phyloP scores from a whole-genome alignment of 2,888 invertebrate genomes.

The Malthinus seriepunctatus region DNA sequence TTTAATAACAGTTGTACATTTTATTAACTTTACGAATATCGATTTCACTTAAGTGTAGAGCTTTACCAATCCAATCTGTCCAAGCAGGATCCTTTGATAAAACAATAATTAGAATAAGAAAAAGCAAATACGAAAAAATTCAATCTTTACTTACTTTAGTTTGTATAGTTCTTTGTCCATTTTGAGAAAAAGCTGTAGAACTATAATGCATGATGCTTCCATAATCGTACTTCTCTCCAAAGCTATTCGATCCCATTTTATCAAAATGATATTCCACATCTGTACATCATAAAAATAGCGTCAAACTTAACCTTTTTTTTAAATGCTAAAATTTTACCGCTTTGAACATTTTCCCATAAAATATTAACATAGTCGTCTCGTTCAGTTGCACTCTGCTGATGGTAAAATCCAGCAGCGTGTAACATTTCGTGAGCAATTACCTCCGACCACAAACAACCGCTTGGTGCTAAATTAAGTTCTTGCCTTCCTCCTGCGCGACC shows the following conservation, averaged over 20 bases:
- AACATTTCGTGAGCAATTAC: conserved; percentile 77
- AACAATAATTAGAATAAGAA: background rate
- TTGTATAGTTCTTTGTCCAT: conserved; percentile 68
- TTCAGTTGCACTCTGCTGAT: conserved; percentile 80
- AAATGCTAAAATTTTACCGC: conserved; percentile 24
- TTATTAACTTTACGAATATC: too few species aligned
- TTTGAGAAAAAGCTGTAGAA: conserved; percentile 67
- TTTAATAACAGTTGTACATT: too few species aligned
- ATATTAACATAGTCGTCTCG: conserved; percentile 76
- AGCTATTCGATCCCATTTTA: conserved; percentile 69
- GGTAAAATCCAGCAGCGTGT: conserved; percentile 80
- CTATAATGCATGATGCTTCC: conserved; percentile 76
- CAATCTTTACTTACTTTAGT: conserved; percentile 52
- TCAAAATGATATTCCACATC: conserved; percentile 65
- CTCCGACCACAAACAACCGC: conserved; percentile 63
- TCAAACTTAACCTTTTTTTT: too few species aligned
- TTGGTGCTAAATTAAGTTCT: conserved; percentile 46
- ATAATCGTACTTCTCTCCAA: conserved; percentile 71
- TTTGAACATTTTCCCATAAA: conserved; percentile 70
- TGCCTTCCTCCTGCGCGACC: conserved; percentile 23
- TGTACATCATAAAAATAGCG: too few species aligned
- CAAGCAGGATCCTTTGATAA: too few species aligned
- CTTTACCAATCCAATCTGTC: too few species aligned
- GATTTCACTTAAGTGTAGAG: too few species aligned
- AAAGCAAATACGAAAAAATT: too few species aligned